Percentiles rank a stretch among this genome's conserved stretches.
Conservation (phyloP, 2,797 vertebrate species). For the Crocodylus rhombifer region DNA sequence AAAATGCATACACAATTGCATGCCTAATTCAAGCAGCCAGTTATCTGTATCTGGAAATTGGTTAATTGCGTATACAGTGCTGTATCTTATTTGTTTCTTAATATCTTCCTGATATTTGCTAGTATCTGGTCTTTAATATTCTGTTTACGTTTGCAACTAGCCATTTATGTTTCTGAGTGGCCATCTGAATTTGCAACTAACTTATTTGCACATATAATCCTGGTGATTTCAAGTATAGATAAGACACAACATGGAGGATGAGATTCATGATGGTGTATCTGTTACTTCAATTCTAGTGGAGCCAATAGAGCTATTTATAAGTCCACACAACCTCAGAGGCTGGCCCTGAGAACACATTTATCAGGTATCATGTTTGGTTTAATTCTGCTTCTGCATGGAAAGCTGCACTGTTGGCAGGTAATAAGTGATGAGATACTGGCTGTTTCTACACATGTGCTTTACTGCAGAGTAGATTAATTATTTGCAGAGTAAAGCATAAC, state of each 20-base stretch:
- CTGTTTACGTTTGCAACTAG: not conserved
- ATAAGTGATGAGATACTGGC: not conserved
- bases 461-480: no score
- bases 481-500: no score
- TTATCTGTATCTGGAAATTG: not conserved
- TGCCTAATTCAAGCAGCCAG: not conserved
- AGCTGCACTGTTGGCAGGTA: not conserved
- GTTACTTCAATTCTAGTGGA: not conserved
- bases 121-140: not conserved
- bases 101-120: rapidly evolving
- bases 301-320: not conserved
- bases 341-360: not conserved
- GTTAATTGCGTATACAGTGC: not conserved
- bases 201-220: not conserved
- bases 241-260: not conserved
- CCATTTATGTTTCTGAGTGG: not conserved
- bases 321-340: not conserved
- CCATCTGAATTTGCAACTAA: not conserved
- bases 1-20: not conserved
- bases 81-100: not conserved
- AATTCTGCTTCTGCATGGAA: not conserved
- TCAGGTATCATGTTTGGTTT: no score
- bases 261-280: not conserved
- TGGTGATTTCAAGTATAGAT: not conserved
- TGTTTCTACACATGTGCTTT: no score